Percentiles rank a stretch among this genome's conserved stretches.
Conservation (phyloP, 2,888 invertebrate species). For the Lasioglossum villosulum region DNA sequence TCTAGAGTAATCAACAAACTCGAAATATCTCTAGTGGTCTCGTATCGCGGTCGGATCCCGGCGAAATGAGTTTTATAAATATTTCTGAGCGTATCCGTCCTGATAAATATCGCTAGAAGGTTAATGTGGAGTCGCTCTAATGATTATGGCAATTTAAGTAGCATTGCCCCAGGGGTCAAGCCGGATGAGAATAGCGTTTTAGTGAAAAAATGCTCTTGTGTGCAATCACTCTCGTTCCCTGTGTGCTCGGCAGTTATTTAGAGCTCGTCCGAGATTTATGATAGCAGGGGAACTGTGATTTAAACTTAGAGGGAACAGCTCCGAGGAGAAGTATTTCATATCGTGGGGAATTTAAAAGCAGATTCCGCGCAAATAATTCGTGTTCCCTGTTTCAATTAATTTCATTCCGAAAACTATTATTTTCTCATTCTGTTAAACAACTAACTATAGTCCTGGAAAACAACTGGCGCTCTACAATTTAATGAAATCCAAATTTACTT, state of each 20-base stretch:
- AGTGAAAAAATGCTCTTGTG: neutral
- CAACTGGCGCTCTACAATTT: neutral
- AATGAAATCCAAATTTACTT: too few relatives aligned
- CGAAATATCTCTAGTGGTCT: neutral
- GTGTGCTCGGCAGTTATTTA: neutral
- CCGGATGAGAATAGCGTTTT: neutral
- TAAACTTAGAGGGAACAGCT: neutral
- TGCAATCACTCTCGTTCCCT: neutral
- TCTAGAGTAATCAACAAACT: constrained; percentile 7
- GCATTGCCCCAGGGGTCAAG: neutral
- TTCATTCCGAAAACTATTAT: neutral
- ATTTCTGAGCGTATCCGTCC: neutral
- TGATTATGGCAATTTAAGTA: neutral
- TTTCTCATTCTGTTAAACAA: neutral
- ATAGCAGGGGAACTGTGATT: neutral
- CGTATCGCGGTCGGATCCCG: neutral
- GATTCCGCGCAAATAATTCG: neutral
- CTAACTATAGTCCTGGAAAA: too few relatives aligned
- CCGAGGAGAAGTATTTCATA: neutral
- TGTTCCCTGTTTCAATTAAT: neutral
- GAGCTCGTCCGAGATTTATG: neutral
- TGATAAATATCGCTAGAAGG: constrained; percentile 7
- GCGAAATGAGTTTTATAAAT: neutral
- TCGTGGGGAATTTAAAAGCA: neutral
- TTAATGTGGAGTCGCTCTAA: neutral